Conservation (phyloP, 2,113 vertebrate species). For the Pica pica region DNA sequence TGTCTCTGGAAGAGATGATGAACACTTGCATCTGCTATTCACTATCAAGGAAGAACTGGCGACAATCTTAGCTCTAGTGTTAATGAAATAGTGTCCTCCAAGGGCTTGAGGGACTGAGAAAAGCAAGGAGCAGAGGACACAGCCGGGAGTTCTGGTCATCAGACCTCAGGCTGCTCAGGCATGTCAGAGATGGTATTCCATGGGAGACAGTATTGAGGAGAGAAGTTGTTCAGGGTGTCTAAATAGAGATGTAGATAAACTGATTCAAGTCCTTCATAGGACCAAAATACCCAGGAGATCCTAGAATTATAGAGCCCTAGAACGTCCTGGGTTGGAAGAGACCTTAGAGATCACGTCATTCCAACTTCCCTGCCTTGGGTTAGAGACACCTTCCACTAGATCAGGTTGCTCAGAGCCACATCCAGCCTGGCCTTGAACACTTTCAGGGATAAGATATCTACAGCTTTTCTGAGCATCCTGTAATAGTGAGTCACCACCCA, state of each 20-base stretch:
- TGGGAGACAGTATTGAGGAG: background rate
- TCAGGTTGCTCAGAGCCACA: background rate
- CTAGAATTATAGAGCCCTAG: background rate
- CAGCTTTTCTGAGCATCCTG: background rate
- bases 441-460: background rate
- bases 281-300: background rate
- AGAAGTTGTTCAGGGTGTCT: background rate
- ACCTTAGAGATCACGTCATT: background rate
- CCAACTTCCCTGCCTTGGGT: background rate
- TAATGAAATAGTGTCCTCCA: background rate
- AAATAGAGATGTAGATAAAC: background rate
- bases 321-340: background rate
- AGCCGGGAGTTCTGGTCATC: background rate
- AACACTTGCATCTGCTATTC: background rate
- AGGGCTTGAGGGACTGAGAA: background rate
- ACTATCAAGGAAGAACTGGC: background rate
- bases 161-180: background rate
- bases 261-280: background rate
- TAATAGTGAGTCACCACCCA: background rate
- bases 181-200: background rate
- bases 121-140: background rate
- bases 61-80: background rate
- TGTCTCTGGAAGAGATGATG: background rate
- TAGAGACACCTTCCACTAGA: background rate
- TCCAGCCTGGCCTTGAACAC: background rate